Base-by-base conservation (phyloP, 2,113 vertebrate species). In the Urocolius indicus region DNA sequence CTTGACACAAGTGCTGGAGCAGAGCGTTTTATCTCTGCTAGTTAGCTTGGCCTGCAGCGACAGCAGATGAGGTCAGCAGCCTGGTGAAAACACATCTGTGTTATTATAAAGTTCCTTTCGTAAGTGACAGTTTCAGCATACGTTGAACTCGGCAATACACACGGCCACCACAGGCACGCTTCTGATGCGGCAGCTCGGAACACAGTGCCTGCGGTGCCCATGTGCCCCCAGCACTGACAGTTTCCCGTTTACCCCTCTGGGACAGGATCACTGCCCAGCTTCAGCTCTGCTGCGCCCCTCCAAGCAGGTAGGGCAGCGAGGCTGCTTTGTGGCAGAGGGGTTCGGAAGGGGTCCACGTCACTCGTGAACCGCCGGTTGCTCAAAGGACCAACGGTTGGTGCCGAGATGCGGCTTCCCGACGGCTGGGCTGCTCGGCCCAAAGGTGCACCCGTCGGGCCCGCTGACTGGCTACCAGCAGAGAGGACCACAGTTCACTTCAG, bases 321-420 rank as follows among this genome's bases (percentile, higher is more conserved):
- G 58, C 67, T 79, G 54, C 21, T 4, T n/a, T 2, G 0, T 2
- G 30, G 51, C 57, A 66, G 45, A 36, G n/a, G 38, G 34, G 23
- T 84, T 79, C 57, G 48, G 29, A 84, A 81, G 48, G 30, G 3
- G 2, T 62, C 46, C 58, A 73, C 58, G 65, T 55, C 6, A 2
- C 46, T 43, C 16, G 54, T 2, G 10, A 80, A 29, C 30, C 38
- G 14, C 52, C 16, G 5, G 0, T 71, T 80, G 63, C 57, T 68
- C 51, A 20, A 59, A 46, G 68, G 7, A 1, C 1, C 11, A 10
- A 43, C 0, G 11, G 38, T 4, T 72, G 30, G 23, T 2, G 2
- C 36, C 17, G 43, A 55, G 29, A 13, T 7, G 16, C 18, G n/a
- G 15, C 79, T 83, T 36, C 62, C 27, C 16, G 4, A 11, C 1